Base-by-base conservation (phyloP, 2,113 vertebrate genomes). In the Nothoprocta pentlandii region DNA sequence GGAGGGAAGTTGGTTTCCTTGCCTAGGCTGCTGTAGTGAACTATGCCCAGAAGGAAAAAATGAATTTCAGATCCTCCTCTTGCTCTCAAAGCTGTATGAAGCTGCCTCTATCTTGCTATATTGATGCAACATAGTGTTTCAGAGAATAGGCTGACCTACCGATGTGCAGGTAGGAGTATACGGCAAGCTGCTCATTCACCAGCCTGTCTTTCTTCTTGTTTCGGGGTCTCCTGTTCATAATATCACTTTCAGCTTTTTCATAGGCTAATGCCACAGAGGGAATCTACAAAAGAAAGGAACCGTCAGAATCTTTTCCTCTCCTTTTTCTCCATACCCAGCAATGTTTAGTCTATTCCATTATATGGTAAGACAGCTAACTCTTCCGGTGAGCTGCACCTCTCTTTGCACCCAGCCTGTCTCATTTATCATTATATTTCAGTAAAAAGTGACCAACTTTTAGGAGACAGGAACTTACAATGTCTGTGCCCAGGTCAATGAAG, bases 181-280 rank as follows among this genome's bases (percentile, higher is more conserved):
- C 12, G 0, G 97, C 98, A 2, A 98, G 97, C 58, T 97, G 96
- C 47, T 95, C 2, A 4, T 98, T 98, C 92, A 98, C 98, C 92
- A 98, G 91, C 66, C 98, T 91, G 94, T 98, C 98, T 9, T 28
- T 97, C 73, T 77, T 97, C 70, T 98, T 98, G 92, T 98, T 96
- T 13, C 98, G 98, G 9, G 98, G 98, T 11, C 98, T 98, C 92
- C 97, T 97, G 89, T 98, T 98, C 98, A 98, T 98, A 8, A 98
- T 98, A 79, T 98, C 98, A 0, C 98, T 98, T 92, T 98, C 98
- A 4, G 98, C 97, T 94, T 98, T 98, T 73, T 98, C 98, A 0
- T 98, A 98, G 34, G 98, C 98, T 90, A 98, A 41, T 1, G 98
- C 97, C 5, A 98, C 96, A 16, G 98, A 98, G n/a, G 98, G 98